Evolutionary conservation across 2,113 vertebrate species (phyloP), one percentile per base, ranked within the genome.

Genomic region (Callipepla squamata): DNA sequence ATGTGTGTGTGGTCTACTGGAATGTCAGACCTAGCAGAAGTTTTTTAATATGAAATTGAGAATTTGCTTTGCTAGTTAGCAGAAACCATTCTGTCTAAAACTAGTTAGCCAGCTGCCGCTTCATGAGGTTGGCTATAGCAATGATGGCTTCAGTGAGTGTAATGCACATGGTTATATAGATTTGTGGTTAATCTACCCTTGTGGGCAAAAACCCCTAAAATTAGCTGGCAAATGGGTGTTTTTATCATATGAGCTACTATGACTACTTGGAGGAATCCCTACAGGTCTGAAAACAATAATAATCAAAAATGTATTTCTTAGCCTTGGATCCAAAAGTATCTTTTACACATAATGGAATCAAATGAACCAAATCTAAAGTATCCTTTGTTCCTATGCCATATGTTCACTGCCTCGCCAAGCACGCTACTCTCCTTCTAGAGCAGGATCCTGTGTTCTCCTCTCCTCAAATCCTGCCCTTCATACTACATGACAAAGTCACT

Each of bases 301-400:
- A 74, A 83, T 72, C 65, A 82, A 75, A 87, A 81, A n/a, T 86
- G 42, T 86, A 30, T 93, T 94, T 84, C 88, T 92, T 92, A 92
- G 83, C 61, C 62, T 51, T 53, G 69, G 69, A 81, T 94, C 77
- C 77, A 68, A 57, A 69, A 48, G 19, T 92, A 42, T 95, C 86
- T 91, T 89, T 93, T 94, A 82, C 58, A 76, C 67, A 62, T 87
- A 85, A 91, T 95, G 92, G 63, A 95, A 81, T 94, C 80, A 92
- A 89, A 93, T 66, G 9, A 96, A 93, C 80, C 70, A 87, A 89
- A 79, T 85, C 53, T 93, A 82, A 95, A 92, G 76, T 82, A 79
- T 75, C 53, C 91, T 92, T 94, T 96, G 84, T 96, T 95, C 87
- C 0, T 87, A 7, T 55, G 89, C 91, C 95, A 91, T 92, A 59